Evolutionary conservation across 2,797 vertebrate genomes (phyloP).

Genomic region (Scarus forsteni): DNA sequence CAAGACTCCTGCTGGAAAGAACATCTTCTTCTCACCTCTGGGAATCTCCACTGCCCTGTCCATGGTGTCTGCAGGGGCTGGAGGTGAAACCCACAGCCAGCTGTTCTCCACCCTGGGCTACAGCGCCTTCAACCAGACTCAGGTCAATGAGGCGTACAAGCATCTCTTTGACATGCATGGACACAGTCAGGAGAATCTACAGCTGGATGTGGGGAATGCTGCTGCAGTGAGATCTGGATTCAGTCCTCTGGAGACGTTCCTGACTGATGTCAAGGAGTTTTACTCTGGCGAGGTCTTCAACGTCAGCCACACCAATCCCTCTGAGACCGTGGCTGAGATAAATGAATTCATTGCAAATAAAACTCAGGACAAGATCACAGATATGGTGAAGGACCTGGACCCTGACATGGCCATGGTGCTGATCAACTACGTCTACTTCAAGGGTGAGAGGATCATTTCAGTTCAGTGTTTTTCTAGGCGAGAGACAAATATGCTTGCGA

Average conservation of each 20-base stretch:
- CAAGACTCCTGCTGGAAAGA: conserved; percentile 57
- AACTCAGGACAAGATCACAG: conserved; percentile 86
- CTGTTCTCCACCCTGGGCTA: conserved; percentile 85
- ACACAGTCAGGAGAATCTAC: conserved; percentile 49
- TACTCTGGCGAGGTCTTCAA: conserved; percentile 80
- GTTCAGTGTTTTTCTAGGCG: background rate
- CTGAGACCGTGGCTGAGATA: conserved; percentile 77
- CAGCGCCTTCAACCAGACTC: conserved; percentile 55
- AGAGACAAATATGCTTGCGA: too few species aligned
- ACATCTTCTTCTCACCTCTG: conserved; percentile 89
- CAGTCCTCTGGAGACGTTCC: conserved; percentile 76
- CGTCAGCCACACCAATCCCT: conserved; percentile 78
- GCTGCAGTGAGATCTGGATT: conserved; percentile 79
- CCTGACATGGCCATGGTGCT: conserved; percentile 83
- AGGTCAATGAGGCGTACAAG: conserved; percentile 82
- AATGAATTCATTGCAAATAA: conserved; percentile 85
- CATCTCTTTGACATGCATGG: conserved; percentile 79
- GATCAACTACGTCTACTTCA: conserved; percentile 87
- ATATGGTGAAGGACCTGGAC: conserved; percentile 82
- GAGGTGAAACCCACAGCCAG: conserved; percentile 83
- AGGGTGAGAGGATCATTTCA: conserved; percentile 77
- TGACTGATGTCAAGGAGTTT: conserved; percentile 73
- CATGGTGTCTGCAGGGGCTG: conserved; percentile 87
- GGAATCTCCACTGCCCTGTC: conserved; percentile 87
- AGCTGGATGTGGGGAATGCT: conserved; percentile 80